Evolutionary conservation across 2,888 invertebrate genomes (phyloP), one percentile per base, ranked within the genome.

Genomic region (Eubasilissa splendida): DNA sequence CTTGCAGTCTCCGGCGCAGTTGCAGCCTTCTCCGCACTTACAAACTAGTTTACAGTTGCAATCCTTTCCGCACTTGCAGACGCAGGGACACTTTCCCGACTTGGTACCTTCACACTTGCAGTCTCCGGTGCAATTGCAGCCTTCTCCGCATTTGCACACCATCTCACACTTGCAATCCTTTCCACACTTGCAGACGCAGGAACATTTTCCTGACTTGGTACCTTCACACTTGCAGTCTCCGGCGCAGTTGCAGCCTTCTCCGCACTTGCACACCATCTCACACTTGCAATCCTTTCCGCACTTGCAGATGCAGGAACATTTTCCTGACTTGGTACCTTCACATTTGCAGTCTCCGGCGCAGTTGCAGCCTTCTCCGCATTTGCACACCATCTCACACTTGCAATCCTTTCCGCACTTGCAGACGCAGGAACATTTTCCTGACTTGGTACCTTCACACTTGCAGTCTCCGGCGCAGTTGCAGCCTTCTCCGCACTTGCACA

Each of bases 391-490:
- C 11, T 66, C 76, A 74, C 83, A 83, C 14, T 77, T 73, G 77
- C 83, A 83, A 12, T 82, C 52, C 14, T 70, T 65, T 42, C 63
- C 80, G 58, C 83, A 83, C 76, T 82, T 83, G 76, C 80, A 82
- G 65, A 58, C 79, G 50, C 76, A 58, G 53, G 4, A n/a, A n/a
- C 77, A 75, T 11, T 77, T 82, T 14, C 78, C 75, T 42, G 50
- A 52, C 56, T 65, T 70, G 63, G 22, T 73, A 53, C 65, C 77
- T 42, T 42, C 70, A 70, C 83, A 83, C 68, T 80, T 82, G 79
- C 82, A 82, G 31, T 76, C 60, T 63, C 79, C 82, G n/a, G 22
- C 42, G 59, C 82, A 82, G 22, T 81, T 80, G 76, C 80, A 73
- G 12, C 56, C 77, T 3, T 58, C 14, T 9, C 65, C 14, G 66